phyloP scores from a whole-genome alignment of 2,797 vertebrate genomes.

The Cossypha dichroa region DNA sequence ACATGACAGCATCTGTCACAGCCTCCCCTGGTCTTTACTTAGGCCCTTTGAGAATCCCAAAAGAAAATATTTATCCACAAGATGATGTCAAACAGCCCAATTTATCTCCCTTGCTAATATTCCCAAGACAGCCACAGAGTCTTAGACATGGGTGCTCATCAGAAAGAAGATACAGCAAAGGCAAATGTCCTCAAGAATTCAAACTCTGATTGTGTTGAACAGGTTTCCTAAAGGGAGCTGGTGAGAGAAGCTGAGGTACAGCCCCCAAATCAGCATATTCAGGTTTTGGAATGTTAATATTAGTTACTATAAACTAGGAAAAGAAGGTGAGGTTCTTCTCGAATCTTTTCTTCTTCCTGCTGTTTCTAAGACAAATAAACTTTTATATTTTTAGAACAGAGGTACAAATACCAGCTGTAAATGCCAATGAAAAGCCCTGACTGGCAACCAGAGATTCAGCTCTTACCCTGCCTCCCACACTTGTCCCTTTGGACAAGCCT shows the following conservation, averaged over 20 bases:
- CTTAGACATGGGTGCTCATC: not conserved
- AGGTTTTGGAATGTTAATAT: not conserved
- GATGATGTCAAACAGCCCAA: constrained; percentile 38
- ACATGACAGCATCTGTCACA: not conserved
- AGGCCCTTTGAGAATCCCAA: not conserved
- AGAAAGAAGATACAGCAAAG: not conserved
- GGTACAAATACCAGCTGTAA: not conserved
- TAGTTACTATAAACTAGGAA: not conserved
- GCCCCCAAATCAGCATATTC: not conserved
- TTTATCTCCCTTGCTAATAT: constrained; percentile 22
- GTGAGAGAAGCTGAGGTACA: not conserved
- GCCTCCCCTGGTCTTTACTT: not conserved
- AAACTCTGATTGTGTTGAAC: not conserved
- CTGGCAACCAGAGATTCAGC: not conserved
- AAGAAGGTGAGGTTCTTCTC: not conserved
- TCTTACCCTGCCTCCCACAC: not conserved
- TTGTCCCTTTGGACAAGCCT: not conserved
- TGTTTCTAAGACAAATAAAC: not conserved
- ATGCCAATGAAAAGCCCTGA: not conserved
- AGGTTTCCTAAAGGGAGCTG: not conserved
- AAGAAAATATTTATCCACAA: constrained; percentile 13
- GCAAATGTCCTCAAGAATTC: not conserved
- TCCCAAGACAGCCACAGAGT: not conserved
- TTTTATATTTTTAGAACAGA: not conserved
- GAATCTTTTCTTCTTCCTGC: not conserved